phyloP scores from a whole-genome alignment of 1,140 invertebrate species.

The Drosophila dunni region DNA sequence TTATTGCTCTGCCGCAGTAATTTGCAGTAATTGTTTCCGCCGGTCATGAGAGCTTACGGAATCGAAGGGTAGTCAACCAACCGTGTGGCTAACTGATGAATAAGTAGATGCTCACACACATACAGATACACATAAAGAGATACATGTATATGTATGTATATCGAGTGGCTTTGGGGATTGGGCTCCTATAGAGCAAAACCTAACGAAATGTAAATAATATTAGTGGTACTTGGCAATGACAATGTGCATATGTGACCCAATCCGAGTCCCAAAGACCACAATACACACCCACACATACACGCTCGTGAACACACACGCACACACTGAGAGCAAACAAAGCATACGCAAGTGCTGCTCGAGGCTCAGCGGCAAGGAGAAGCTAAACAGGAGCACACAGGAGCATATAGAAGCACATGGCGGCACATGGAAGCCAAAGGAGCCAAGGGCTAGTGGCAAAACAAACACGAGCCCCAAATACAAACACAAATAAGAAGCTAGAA shows the following conservation, averaged over 20 bases:
- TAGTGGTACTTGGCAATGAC: conserved; percentile 80
- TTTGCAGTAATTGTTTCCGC: conserved; percentile 73
- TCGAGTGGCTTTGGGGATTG: conserved; percentile 34
- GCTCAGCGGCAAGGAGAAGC: conserved; percentile 30
- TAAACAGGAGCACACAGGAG: conserved; percentile 7
- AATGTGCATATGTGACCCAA: conserved; percentile 79
- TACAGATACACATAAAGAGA: conserved; percentile 25
- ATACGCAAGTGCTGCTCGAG: conserved; percentile 74
- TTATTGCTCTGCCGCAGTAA: conserved; percentile 49
- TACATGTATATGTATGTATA: conserved; percentile 46
- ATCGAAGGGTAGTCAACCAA: conserved; percentile 30
- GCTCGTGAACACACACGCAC: neutral
- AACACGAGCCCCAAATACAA: conserved; percentile 78
- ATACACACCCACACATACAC: no score
- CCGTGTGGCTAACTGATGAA: conserved; percentile 28
- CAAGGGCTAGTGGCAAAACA: conserved; percentile 73
- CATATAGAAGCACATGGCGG: neutral
- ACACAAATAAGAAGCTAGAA: conserved; percentile 43
- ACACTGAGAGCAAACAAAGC: conserved; percentile 60
- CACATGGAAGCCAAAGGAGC: conserved; percentile 40
- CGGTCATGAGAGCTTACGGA: conserved; percentile 20
- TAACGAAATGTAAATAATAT: conserved; percentile 83
- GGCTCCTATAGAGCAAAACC: conserved; percentile 53
- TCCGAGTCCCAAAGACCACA: conserved; percentile 48
- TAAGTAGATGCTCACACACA: conserved; percentile 12